These are phyloP conservation scores for Philonicus albiceps DNA, from an alignment of 2,888 invertebrate genomes.

Conservation along the genomic window DNA sequence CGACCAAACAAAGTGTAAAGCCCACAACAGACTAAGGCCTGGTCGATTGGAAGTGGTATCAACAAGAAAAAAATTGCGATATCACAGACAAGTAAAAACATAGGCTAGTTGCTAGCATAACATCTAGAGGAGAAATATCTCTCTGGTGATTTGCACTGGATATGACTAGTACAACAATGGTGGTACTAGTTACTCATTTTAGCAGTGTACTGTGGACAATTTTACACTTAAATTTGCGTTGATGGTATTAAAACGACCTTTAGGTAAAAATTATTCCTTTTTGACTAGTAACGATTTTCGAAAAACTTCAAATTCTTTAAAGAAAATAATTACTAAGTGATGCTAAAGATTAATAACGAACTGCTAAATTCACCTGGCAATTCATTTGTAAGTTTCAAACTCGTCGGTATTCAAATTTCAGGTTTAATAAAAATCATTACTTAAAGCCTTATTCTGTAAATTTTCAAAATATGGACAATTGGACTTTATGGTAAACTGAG, in stretches of 20 bases:
- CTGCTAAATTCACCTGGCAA: no score
- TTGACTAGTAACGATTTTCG: no score
- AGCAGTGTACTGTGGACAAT: neutral
- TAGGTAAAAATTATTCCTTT: neutral
- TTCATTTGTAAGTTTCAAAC: no score
- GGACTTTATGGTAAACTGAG: no score
- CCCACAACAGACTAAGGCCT: neutral
- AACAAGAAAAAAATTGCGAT: neutral
- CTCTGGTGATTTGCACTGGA: neutral
- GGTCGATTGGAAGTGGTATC: neutral
- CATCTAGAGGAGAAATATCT: neutral
- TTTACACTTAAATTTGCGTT: neutral
- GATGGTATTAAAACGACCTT: neutral
- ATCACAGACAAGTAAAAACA: neutral
- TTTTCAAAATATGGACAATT: no score
- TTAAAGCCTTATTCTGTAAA: no score
- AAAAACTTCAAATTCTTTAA: no score
- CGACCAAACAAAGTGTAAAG: neutral
- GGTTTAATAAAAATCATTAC: no score
- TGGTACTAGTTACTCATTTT: neutral
- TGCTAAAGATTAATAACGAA: no score
- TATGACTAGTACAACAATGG: neutral
- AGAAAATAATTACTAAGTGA: no score
- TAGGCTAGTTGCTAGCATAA: neutral
- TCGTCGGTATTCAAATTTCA: no score